These are phyloP conservation scores for Callospermophilus lateralis DNA, from an alignment of 2,113 vertebrate genomes.

Conservation along the genomic window DNA sequence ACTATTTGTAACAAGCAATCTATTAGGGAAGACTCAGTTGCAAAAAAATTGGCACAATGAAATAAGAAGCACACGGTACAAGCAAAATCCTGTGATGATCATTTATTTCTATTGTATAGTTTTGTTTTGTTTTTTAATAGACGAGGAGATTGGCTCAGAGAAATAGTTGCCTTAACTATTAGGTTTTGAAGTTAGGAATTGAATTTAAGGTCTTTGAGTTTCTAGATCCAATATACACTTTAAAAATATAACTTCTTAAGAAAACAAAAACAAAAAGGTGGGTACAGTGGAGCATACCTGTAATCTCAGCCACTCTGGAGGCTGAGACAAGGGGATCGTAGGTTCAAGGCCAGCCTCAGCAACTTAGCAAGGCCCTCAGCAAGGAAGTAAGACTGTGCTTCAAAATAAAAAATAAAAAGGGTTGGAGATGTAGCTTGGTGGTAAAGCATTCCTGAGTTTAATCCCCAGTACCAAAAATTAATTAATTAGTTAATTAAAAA, in stretches of 20 bases:
- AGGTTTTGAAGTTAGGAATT: neutral
- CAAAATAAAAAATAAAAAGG: no score
- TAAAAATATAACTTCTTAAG: neutral
- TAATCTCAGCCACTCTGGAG: no score
- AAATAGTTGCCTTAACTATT: neutral
- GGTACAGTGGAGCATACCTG: no score
- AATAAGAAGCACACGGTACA: neutral
- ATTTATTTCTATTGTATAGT: neutral
- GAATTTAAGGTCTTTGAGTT: neutral
- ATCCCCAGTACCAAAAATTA: no score
- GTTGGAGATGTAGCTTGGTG: no score
- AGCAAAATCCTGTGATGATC: neutral
- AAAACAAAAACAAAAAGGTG: neutral
- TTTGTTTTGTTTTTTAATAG: neutral
- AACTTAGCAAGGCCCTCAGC: no score
- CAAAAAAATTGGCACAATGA: neutral
- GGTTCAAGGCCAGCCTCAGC: no score
- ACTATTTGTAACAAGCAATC: neutral
- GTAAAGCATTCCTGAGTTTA: no score
- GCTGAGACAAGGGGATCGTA: no score
- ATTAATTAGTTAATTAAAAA: no score
- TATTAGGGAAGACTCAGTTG: neutral
- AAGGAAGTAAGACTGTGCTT: no score
- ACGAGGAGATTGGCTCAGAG: neutral
- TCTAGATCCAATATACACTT: constrained; percentile 1